Evolutionary conservation across 2,888 invertebrate genomes (phyloP).

Genomic region (Macrophya alboannulata): DNA sequence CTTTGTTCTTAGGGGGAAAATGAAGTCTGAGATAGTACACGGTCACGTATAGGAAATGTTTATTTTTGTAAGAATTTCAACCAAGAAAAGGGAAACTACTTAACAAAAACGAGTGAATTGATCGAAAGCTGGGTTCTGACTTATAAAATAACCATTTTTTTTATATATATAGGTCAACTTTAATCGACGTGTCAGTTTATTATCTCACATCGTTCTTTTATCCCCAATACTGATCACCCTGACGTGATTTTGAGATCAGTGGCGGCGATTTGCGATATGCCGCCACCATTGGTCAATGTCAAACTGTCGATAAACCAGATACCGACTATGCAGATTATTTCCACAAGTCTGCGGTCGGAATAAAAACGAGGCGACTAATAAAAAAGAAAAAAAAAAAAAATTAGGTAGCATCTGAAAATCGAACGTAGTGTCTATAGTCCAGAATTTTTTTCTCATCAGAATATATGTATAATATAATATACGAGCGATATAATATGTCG

Average conservation of each 20-base stretch:
- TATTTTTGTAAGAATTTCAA: too few relatives aligned
- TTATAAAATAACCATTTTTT: too few relatives aligned
- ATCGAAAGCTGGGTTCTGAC: too few relatives aligned
- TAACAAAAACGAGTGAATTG: too few relatives aligned
- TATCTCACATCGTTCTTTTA: too few relatives aligned
- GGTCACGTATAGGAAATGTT: too few relatives aligned
- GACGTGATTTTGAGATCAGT: background rate
- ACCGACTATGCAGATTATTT: slow-evolving; percentile 4
- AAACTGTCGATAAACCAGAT: background rate
- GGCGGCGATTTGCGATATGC: background rate
- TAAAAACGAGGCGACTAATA: background rate
- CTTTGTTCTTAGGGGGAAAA: too few relatives aligned
- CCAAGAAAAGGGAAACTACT: too few relatives aligned
- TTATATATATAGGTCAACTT: too few relatives aligned
- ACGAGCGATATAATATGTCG: background rate
- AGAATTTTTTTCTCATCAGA: background rate
- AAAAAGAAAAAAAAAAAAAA: background rate
- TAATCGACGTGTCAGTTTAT: too few relatives aligned
- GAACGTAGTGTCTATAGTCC: background rate
- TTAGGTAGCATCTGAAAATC: background rate
- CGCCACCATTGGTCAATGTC: slow-evolving; percentile 37
- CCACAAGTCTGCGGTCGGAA: background rate
- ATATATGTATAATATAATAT: too few relatives aligned
- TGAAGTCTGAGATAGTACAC: too few relatives aligned
- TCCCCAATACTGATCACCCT: background rate